Conservation (phyloP, 2,113 vertebrate genomes). For the Hiodon alosoides region DNA sequence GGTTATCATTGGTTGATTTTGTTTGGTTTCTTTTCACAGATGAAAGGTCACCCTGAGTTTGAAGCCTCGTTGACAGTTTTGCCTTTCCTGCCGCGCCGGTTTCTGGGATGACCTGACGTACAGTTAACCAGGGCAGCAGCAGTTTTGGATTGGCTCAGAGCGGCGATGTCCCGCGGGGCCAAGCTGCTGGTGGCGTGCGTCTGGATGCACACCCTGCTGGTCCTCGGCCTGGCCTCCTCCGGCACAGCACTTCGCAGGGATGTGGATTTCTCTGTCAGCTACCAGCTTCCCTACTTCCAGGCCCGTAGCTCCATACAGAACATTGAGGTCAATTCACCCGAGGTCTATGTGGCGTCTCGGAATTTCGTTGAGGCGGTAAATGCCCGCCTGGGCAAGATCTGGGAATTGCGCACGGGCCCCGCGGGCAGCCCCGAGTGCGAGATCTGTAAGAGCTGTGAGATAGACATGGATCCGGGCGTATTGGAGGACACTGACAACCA, state of each 20-base stretch:
- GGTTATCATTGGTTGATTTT: conserved; percentile 1
- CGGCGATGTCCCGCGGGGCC: conserved; percentile 60
- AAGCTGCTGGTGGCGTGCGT: conserved; percentile 52
- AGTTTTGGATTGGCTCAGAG: conserved; percentile 32
- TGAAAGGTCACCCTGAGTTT: conserved; percentile 25
- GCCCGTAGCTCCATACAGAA: conserved; percentile 69
- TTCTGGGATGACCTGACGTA: conserved; percentile 40
- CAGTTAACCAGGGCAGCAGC: conserved; percentile 37
- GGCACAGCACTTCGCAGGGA: conserved; percentile 39
- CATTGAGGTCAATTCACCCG: conserved; percentile 43
- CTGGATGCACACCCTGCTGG: conserved; percentile 52
- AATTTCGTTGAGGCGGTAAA: conserved; percentile 71
- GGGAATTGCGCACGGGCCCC: conserved; percentile 73
- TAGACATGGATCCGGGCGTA: conserved; percentile 29
- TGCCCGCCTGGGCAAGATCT: conserved; percentile 39
- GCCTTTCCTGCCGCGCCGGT: too few relatives aligned
- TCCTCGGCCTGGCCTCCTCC: conserved; percentile 54
- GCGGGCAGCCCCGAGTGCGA: conserved; percentile 65
- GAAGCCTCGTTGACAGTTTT: too few relatives aligned
- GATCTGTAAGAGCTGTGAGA: conserved; percentile 62
- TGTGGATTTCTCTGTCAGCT: conserved; percentile 68
- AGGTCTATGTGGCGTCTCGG: conserved; percentile 73
- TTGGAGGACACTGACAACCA: conserved; percentile 68
- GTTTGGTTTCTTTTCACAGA: conserved; percentile 36
- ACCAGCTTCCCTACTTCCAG: conserved; percentile 62